A percentile compares a stretch with the other conserved stretches of the same genome.
phyloP scores from a whole-genome alignment of 2,113 vertebrate genomes.

The Xyrauchen texanus region DNA sequence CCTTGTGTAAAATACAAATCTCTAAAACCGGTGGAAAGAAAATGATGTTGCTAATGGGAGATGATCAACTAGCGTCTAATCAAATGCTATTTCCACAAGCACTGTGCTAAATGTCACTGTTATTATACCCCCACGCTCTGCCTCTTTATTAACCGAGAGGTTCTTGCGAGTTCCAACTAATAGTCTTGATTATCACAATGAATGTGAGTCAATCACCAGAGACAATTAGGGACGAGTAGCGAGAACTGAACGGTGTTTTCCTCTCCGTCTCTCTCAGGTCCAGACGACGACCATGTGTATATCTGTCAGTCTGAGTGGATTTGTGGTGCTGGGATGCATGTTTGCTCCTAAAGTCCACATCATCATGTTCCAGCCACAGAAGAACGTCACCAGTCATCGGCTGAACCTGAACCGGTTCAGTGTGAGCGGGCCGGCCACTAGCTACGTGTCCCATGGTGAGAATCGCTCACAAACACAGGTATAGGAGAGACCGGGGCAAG shows the following conservation, averaged over 20 bases:
- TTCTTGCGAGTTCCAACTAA: constrained; percentile 29
- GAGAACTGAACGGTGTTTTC: constrained; percentile 14
- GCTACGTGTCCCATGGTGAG: constrained; percentile 90
- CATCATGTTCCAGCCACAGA: constrained; percentile 98
- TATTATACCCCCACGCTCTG: constrained; percentile 46
- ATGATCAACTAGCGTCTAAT: constrained; percentile 49
- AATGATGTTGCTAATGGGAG: constrained; percentile 47
- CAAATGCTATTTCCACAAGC: constrained; percentile 50
- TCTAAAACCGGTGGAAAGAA: constrained; percentile 36
- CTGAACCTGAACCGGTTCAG: constrained; percentile 97
- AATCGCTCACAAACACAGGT: constrained; percentile 23
- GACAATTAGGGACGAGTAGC: constrained; percentile 32
- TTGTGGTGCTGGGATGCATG: constrained; percentile 95
- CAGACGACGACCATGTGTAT: constrained; percentile 99
- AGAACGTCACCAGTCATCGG: constrained; percentile 95
- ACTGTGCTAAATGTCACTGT: constrained; percentile 51
- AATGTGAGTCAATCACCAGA: constrained; percentile 32
- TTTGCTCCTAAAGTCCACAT: constrained; percentile 98
- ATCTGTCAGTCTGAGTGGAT: constrained; percentile 96
- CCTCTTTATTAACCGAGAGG: constrained; percentile 32
- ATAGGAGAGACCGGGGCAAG: no score
- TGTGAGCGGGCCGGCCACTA: constrained; percentile 89
- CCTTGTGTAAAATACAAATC: constrained; percentile 8
- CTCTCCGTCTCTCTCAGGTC: constrained; percentile 76
- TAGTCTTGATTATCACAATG: constrained; percentile 52